These are phyloP conservation scores for Digitonthophagus gazella DNA, from an alignment of 2,888 invertebrate genomes.

Conservation along the genomic window DNA sequence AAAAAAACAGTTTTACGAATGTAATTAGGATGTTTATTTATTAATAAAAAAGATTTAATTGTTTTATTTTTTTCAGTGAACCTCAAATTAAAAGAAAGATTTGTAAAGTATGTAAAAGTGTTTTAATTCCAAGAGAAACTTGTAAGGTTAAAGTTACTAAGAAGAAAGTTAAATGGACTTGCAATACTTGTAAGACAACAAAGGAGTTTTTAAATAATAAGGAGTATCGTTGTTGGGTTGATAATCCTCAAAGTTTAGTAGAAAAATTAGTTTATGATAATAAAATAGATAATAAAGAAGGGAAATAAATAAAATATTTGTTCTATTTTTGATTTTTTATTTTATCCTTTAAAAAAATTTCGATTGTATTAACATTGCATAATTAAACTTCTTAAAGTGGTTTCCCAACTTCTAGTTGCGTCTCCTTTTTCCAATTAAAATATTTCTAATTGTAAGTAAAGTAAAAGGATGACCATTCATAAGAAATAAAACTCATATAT, in stretches of 20 bases:
- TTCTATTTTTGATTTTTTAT: too few relatives aligned
- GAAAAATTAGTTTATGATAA: conserved; percentile 49
- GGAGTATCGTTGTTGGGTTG: conserved; percentile 51
- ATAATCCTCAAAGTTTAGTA: conserved; percentile 49
- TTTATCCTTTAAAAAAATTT: too few relatives aligned
- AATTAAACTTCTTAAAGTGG: too few relatives aligned
- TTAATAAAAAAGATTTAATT: conserved; percentile 1
- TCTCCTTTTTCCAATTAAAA: too few relatives aligned
- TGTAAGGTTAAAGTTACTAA: conserved; percentile 53
- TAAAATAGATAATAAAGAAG: conserved; percentile 27
- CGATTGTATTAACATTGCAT: too few relatives aligned
- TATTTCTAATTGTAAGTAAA: too few relatives aligned
- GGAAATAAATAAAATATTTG: background rate
- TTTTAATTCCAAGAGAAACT: conserved; percentile 55
- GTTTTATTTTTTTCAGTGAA: conserved; percentile 50
- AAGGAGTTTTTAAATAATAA: conserved; percentile 49
- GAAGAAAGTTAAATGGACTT: conserved; percentile 51
- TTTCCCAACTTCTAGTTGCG: too few relatives aligned
- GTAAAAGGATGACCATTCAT: too few relatives aligned
- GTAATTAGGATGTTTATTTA: conserved; percentile 33
- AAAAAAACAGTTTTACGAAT: conserved; percentile 48
- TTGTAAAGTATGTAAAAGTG: conserved; percentile 55
- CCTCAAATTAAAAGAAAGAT: conserved; percentile 55
- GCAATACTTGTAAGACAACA: conserved; percentile 47
- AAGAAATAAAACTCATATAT: too few relatives aligned